phyloP scores from a whole-genome alignment of 2,888 invertebrate species.

The Chydorus sphaericus region DNA sequence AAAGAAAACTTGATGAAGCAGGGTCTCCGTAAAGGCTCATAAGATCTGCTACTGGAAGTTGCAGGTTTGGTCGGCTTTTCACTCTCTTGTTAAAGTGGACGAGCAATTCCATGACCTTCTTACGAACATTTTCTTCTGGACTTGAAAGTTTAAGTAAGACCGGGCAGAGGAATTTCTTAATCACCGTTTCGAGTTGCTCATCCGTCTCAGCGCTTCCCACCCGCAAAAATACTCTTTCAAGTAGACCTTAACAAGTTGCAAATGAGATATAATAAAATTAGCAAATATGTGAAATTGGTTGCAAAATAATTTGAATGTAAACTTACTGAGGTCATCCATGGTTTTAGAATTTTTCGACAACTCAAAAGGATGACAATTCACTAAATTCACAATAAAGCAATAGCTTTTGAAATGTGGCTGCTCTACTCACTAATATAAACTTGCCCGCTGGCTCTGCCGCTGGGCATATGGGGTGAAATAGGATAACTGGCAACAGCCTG shows the following conservation, averaged over 20 bases:
- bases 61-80: slow-evolving; percentile 66
- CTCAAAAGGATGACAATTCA: not conserved
- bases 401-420: no score
- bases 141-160: slow-evolving; percentile 81
- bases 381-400: not conserved
- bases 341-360: not conserved
- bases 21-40: slow-evolving; percentile 65
- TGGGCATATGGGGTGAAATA: no score
- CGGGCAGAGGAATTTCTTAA: slow-evolving; percentile 69
- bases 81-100: slow-evolving; percentile 82
- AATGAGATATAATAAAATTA: not conserved
- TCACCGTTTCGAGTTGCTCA: slow-evolving; percentile 66
- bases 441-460: no score
- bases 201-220: slow-evolving; percentile 79
- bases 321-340: not conserved
- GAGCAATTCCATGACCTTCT: slow-evolving; percentile 74
- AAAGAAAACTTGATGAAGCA: slow-evolving; percentile 57
- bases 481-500: no score
- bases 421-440: no score
- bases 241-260: slow-evolving; percentile 43
- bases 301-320: no score
- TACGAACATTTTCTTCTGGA: slow-evolving; percentile 62
- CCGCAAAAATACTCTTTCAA: slow-evolving; percentile 77
- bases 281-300: no score
- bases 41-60: slow-evolving; percentile 70